Evolutionary conservation across 2,797 vertebrate genomes (phyloP), one percentile per base, ranked within the genome.

Genomic region (Acanthurus tractus): DNA sequence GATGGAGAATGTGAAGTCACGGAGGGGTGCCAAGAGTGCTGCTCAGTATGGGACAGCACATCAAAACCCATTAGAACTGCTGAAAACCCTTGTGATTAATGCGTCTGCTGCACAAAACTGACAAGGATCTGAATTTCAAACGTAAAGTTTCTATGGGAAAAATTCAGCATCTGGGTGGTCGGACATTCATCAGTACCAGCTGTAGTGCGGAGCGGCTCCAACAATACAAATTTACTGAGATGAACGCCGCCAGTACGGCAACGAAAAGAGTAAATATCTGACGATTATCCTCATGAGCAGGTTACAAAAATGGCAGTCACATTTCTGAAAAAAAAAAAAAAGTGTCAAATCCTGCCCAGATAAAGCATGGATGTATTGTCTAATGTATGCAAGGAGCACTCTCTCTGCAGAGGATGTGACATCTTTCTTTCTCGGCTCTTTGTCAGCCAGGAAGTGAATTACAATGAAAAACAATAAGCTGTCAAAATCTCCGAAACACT

Each of bases 31-130:
- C 82, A 52, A 84, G 72, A 82, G 68, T 15, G 65, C 54, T 13
- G 68, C 82, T 86, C 81, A 72, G 86, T 83, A 9, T 81, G 87
- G 79, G 77, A 84, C 75, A 54, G 64, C 69, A 74, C 86, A 87
- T 91, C 86, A 90, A 85, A 89, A 85, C 52, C 4, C 71, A 85
- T 84, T 76, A 65, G 14, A 77, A 64, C 15, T 77, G 83, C 84
- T 40, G 61, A 77, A 73, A 80, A 81, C 25, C n/a, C 46, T n/a
- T 29, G 65, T 81, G 76, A 89, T 88, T 79, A 85, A 86, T 79
- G 79, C 38, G 42, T 63, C 42, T 49, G 70, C 84, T 61, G 66
- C 80, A 77, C 64, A 74, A 40, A 62, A 17, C 23, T 62, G 76
- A 50, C 58, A 62, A 22, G 42, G 12, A 74, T 79, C 50, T 52